phyloP scores from a whole-genome alignment of 2,888 invertebrate genomes.

The Proisotoma minuta region DNA sequence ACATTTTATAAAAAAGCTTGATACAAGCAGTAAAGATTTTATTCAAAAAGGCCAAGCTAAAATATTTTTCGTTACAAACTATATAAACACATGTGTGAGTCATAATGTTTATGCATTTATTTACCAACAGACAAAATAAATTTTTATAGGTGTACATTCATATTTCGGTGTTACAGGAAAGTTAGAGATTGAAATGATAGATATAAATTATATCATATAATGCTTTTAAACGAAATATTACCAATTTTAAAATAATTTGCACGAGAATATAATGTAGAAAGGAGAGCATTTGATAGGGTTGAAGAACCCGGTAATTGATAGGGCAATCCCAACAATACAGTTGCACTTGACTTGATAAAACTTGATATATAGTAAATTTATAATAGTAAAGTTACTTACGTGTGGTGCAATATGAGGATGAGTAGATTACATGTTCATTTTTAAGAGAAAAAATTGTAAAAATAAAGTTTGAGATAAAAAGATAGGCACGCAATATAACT shows the following conservation, averaged over 20 bases:
- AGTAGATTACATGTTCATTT: neutral
- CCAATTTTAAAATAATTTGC: too few species aligned
- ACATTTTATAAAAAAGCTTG: too few species aligned
- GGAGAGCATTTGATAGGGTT: neutral
- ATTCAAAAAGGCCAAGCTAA: too few species aligned
- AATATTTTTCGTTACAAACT: too few species aligned
- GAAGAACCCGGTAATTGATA: slow-evolving; percentile 11
- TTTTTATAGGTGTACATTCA: neutral
- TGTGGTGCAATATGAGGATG: slow-evolving; percentile 14
- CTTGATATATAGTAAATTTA: too few species aligned
- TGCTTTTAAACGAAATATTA: too few species aligned
- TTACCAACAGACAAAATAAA: neutral
- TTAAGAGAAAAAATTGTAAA: neutral
- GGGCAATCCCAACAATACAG: neutral
- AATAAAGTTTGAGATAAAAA: too few species aligned
- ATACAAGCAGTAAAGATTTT: too few species aligned
- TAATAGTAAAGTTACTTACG: neutral
- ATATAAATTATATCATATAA: too few species aligned
- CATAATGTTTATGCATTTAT: neutral
- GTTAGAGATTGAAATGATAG: too few species aligned
- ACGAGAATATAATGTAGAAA: neutral
- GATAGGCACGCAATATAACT: neutral
- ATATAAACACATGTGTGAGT: neutral
- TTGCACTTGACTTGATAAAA: neutral
- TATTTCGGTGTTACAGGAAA: too few species aligned